Base-by-base conservation (phyloP, 1,140 invertebrate species). In the Scaptomyza montana region DNA sequence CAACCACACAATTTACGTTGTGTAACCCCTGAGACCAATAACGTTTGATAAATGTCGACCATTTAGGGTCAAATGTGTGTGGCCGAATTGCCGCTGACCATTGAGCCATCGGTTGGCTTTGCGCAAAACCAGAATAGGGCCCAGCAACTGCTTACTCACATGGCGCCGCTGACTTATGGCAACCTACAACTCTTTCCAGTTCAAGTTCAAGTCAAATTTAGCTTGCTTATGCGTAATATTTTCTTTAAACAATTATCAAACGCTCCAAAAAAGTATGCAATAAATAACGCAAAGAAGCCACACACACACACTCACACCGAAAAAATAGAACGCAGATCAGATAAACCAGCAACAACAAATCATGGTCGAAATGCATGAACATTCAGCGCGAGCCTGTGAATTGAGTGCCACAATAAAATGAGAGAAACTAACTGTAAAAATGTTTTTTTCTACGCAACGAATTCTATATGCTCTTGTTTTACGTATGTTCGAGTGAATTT, bases 221-320 rank as follows among this genome's bases (percentile, higher is more conserved):
- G 81, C 82, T 72, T 56, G 72, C 81, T 81, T 86, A 86, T 87
- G 82, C 78, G 79, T 89, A 84, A 89, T 89, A 89, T 89, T 89
- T 89, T 89, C 84, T 89, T 89, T 89, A 89, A 89, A 89, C 79
- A 89, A 89, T 89, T 89, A 89, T 89, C 84, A 89, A 89, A 72
- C 79, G 77, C 84, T 78, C 84, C 78, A 70, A 39, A 77, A 89
- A 89, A 89, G 84, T 84, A 80, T 72, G 64, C 77, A 55, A 89
- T 89, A 89, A 89, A 89, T 89, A 67, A 80, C 62, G 66, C 43
- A 76, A 77, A 84, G 77, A 59, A 47, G 55, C 62, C 45, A 56
- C 43, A 16, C 51, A 53, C 51, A 53, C 46, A 33, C 69, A 51
- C 51, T 50, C 50, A 67, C 56, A 49, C 30, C 49, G 13, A 43